Evolutionary conservation across 2,888 invertebrate genomes (phyloP).

Genomic region (Nemapogon koenigi): DNA sequence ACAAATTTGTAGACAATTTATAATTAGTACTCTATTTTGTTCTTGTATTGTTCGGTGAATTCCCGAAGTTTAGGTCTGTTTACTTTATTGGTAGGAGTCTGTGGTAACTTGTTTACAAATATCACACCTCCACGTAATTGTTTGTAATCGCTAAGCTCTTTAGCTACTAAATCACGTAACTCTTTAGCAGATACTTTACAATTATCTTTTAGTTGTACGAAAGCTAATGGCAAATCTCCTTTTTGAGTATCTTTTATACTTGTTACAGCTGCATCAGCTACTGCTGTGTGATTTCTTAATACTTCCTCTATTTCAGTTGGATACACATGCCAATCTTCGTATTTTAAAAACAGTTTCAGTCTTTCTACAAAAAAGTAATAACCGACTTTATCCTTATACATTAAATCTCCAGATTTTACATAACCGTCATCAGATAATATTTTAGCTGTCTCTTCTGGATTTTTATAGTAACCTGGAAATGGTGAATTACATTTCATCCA

Average conservation of each 20-base stretch:
- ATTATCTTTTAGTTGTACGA: neutral
- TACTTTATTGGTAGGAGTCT: neutral
- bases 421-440: neutral
- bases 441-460: conserved; percentile 1
- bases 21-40: too few relatives aligned
- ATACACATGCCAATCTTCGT: conserved; percentile 2
- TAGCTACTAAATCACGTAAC: neutral
- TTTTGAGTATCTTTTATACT: neutral
- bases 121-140: conserved; percentile 1
- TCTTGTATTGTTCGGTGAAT: too few relatives aligned
- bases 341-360: conserved; percentile 1
- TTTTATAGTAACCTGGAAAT: conserved; percentile 4
- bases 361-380: conserved; percentile 7
- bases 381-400: conserved; percentile 3
- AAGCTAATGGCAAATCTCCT: neutral
- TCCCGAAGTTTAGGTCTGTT: neutral
- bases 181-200: neutral
- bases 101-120: neutral
- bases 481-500: neutral
- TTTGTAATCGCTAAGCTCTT: neutral
- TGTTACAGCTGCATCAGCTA: neutral
- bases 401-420: conserved; percentile 1
- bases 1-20: too few relatives aligned
- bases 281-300: conserved; percentile 1
- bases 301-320: neutral